Percentiles rank a stretch among this genome's conserved stretches.
Conservation (phyloP, 2,113 vertebrate species). For the Tapirus terrestris region DNA sequence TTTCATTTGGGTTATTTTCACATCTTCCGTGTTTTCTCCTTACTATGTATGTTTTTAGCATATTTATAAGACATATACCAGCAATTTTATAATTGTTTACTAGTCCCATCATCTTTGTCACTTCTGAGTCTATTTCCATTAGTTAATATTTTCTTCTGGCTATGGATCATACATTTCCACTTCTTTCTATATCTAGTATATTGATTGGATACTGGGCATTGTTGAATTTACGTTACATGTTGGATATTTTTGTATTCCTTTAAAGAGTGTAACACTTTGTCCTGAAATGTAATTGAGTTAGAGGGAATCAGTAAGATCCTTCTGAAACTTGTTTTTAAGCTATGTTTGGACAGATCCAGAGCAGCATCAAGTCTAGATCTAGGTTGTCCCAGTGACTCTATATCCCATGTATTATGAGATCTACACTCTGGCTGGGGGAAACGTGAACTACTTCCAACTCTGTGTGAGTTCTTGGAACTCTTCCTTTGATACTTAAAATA, state of each 20-base stretch:
- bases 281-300: not conserved
- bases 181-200: not conserved
- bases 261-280: not conserved
- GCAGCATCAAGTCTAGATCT: not conserved
- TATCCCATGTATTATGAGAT: not conserved
- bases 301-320: not conserved
- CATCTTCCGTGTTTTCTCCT: not conserved
- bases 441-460: not conserved
- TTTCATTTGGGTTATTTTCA: slow-evolving; percentile 5
- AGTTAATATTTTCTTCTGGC: not conserved
- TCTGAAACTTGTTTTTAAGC: not conserved
- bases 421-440: not conserved
- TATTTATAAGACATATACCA: not conserved
- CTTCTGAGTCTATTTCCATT: not conserved
- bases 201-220: not conserved
- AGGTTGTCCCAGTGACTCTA: not conserved
- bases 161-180: not conserved
- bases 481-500: not conserved
- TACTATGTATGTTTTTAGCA: not conserved
- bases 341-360: not conserved
- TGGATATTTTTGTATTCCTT: not conserved
- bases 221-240: not conserved
- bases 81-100: not conserved
- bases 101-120: not conserved
- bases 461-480: not conserved